These are phyloP conservation scores for Boulengeromyrus knoepffleri DNA, from an alignment of 2,113 vertebrate genomes.

Conservation along the genomic window DNA sequence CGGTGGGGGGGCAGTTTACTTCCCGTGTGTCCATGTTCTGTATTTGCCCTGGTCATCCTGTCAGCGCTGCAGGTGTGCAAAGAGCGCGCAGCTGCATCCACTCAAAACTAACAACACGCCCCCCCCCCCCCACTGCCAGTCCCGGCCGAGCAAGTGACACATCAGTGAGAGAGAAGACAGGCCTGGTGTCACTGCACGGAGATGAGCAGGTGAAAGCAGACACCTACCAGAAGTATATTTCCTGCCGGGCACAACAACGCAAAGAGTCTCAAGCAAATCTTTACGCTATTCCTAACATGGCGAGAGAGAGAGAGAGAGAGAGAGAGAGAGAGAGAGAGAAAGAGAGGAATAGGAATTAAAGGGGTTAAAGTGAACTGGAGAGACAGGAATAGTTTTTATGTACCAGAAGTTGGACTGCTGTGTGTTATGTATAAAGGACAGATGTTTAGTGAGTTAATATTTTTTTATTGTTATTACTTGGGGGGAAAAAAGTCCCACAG, in stretches of 20 bases:
- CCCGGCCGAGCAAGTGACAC: not conserved
- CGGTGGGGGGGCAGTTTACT: not conserved
- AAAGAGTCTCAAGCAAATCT: not conserved
- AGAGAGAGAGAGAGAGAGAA: not conserved
- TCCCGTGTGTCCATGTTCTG: not conserved
- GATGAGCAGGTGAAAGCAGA: not conserved
- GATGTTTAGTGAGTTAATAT: conserved; percentile 8
- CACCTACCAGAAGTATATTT: not conserved
- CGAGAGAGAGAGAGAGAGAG: not conserved
- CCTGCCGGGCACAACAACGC: not conserved
- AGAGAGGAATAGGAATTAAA: not conserved
- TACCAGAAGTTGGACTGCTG: not conserved
- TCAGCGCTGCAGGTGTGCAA: conserved; percentile 10
- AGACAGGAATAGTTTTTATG: not conserved
- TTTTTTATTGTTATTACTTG: not conserved
- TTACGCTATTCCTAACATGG: not conserved
- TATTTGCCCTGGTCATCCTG: conserved; percentile 6
- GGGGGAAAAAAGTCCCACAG: not conserved
- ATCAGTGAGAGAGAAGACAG: not conserved
- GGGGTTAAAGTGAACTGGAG: not conserved
- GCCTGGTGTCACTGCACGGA: not conserved
- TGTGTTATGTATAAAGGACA: not conserved
- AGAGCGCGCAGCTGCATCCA: not conserved
- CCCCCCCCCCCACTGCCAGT: too few relatives aligned
- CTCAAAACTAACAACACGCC: not conserved